These are phyloP conservation scores for Drosophila mimetica DNA, from an alignment of 2,888 invertebrate genomes.

Conservation along the genomic window DNA sequence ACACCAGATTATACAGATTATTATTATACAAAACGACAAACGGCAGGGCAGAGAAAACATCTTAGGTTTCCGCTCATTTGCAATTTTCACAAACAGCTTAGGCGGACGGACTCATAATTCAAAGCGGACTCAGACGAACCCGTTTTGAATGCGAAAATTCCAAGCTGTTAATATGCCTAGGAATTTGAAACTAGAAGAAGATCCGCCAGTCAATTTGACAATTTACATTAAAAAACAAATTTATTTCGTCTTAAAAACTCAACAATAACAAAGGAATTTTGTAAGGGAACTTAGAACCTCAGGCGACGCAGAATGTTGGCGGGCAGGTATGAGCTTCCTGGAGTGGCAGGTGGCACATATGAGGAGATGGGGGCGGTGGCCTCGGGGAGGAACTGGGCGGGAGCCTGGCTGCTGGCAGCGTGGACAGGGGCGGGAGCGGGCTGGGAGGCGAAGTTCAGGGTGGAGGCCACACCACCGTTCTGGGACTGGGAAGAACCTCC, in stretches of 20 bases:
- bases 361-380: constrained; percentile 57
- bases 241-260: constrained; percentile 70
- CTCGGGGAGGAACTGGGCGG: constrained; percentile 23
- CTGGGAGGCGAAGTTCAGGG: constrained; percentile 76
- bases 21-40: constrained; percentile 14
- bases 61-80: constrained; percentile 61
- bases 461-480: constrained; percentile 77
- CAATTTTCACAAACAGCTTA: constrained; percentile 61
- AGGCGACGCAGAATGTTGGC: constrained; percentile 72
- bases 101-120: constrained; percentile 54
- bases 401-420: constrained; percentile 12
- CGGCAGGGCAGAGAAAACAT: constrained; percentile 34
- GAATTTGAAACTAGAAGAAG: constrained; percentile 26
- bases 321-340: constrained; percentile 70
- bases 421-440: constrained; percentile 48
- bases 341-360: constrained; percentile 64
- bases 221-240: constrained; percentile 56
- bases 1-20: constrained; percentile 18
- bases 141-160: constrained; percentile 50
- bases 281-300: constrained; percentile 52
- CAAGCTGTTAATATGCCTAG: constrained; percentile 30
- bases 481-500: constrained; percentile 66
- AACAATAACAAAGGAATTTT: constrained; percentile 40
- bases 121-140: constrained; percentile 51
- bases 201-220: constrained; percentile 38